Conservation (phyloP, 2,888 invertebrate genomes). For the Xestia sexstrigata region DNA sequence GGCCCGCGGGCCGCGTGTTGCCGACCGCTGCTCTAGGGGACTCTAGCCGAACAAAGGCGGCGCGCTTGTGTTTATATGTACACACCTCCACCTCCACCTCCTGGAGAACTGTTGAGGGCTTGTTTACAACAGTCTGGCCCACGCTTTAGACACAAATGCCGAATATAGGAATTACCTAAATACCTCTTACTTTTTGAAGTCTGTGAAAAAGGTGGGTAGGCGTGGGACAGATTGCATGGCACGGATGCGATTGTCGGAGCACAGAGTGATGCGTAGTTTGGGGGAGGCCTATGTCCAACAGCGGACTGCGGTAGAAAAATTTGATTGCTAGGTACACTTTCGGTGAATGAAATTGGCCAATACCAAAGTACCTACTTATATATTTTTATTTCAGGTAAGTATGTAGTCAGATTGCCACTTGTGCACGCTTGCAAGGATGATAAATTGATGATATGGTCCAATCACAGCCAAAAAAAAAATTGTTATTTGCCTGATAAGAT, state of each 20-base stretch:
- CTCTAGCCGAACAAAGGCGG: too few relatives aligned
- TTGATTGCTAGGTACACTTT: not conserved
- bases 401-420: too few relatives aligned
- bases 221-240: not conserved
- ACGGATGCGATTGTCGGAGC: not conserved
- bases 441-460: not conserved
- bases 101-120: too few relatives aligned
- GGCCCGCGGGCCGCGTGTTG: too few relatives aligned
- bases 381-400: too few relatives aligned
- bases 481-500: constrained; percentile 11
- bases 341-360: not conserved
- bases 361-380: too few relatives aligned
- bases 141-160: too few relatives aligned
- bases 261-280: not conserved
- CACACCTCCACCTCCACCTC: too few relatives aligned
- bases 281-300: not conserved
- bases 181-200: not conserved
- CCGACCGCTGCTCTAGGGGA: too few relatives aligned
- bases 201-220: not conserved
- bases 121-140: too few relatives aligned
- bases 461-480: not conserved
- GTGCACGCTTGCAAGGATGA: not conserved
- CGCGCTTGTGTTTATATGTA: too few relatives aligned
- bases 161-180: too few relatives aligned
- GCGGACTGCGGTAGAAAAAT: not conserved